Base-by-base conservation (phyloP, 1,140 invertebrate genomes). In the Drosophila oshimai region DNA sequence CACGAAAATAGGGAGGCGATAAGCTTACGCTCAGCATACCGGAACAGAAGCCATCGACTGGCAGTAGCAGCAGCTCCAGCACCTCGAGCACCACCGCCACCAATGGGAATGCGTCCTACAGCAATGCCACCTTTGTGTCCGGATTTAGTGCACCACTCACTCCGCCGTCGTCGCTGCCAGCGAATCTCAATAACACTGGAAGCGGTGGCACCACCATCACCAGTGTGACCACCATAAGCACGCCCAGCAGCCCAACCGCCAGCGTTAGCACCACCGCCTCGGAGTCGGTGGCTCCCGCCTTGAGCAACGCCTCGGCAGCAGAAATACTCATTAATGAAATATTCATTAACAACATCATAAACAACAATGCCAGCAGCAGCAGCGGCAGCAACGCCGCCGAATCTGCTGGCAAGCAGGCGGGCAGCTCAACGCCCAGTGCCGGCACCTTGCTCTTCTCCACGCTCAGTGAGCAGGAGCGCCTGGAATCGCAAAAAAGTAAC, bases 21-120 rank as follows among this genome's bases (percentile, higher is more conserved):
- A 95, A 95, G 91, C 86, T 95, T 89, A 96, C 95, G 34, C 91
- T 95, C 44, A 93, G 94, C 58, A 93, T 95, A 67, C 93, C 91
- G 53, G 91, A 90, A 90, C 89, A 90, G 62, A 90, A 90, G 61
- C 89, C 88, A 36, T 51, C 58, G 29, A 20, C 71, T 12, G 42
- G 57, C 33, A 64, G 73, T 34, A 49, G 42, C 65, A 65, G 58
- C 78, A 76, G 55, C 51, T 74, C 65, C 15, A 77, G 51, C 67
- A 68, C 58, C 9, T 75, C 61, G 28, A 68, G 53, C 37, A 60
- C 50, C 10, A 15, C 18, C 9, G 51, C 47, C 31, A 58, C 54
- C 53, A 70, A 62, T 45, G 60, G 37, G 34, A 72, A 47, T 55
- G 42, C 83, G 15, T 60, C 83, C 44, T 87, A 62, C 37, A 81